Evolutionary conservation across 2,797 vertebrate species (phyloP), one percentile per base, ranked within the genome.

Genomic region (Mastacembelus armatus): DNA sequence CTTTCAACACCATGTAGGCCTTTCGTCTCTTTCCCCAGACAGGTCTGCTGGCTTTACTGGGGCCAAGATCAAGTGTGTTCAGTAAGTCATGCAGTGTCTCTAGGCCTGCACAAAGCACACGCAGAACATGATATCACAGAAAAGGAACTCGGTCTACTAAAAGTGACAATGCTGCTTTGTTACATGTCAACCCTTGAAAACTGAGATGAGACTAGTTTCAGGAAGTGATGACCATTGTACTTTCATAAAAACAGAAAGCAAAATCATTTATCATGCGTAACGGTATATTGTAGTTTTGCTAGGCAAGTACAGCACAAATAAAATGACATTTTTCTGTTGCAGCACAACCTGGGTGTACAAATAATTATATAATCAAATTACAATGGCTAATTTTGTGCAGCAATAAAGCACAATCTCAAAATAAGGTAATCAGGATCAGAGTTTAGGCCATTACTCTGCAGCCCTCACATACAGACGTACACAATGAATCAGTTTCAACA

Each of bases 31-130:
- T 69, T 71, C 39, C 42, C 33, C 39, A 57, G 44, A 54, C 18
- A 27, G 19, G 38, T 72, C 47, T 56, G 52, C 21, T 66, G 48
- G 55, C 43, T 22, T 49, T 61, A 68, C 62, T 15, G 7, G 19
- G 33, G 22, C 60, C n/a, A 21, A 65, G 45, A 57, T 26, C 6
- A 48, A 77, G 65, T 58, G 26, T 32, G 49, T 66, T 54, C 29
- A n/a, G 21, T 58, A 58, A 56, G 51, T 57, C 68, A 67, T 35
- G 65, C 58, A 61, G 26, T 47, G 54, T 38, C n/a, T n/a, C n/a
- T n/a, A n/a, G n/a, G n/a, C n/a, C n/a, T n/a, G n/a, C 60, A 11
- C 11, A 44, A 47, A 29, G 10, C 18, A 21, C 15, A 36, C 44
- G 32, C 36, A 52, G 24, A 36, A 69, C 39, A 47, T 18, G 16